Evolutionary conservation across 2,113 vertebrate genomes (phyloP).

Genomic region (Willisornis vidua): DNA sequence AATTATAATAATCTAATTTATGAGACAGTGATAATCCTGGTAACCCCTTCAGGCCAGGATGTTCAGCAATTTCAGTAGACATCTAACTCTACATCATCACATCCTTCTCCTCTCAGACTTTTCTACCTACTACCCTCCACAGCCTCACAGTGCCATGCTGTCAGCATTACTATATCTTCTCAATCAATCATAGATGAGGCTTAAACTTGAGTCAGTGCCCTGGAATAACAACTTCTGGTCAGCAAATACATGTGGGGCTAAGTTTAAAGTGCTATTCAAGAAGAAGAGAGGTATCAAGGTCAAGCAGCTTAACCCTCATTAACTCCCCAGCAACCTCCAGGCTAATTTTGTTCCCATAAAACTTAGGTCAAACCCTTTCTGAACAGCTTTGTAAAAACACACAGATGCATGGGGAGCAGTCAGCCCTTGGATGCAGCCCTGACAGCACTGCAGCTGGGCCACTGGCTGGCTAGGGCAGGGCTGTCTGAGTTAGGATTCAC

Average conservation of each 20-base stretch:
- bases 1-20: not conserved
- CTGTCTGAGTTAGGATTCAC: not conserved
- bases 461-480: accelerated
- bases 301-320: not conserved
- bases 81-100: not conserved
- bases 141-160: not conserved
- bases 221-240: not conserved
- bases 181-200: not conserved
- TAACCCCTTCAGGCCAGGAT: not conserved
- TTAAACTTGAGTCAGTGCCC: not conserved
- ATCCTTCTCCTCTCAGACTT: not conserved
- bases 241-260: not conserved
- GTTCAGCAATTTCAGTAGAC: not conserved
- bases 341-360: not conserved
- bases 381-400: not conserved
- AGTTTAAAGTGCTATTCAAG: not conserved
- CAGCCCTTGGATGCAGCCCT: accelerated
- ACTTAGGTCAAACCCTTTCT: not conserved
- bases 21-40: not conserved
- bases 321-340: not conserved
- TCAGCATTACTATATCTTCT: not conserved
- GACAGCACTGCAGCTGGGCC: accelerated
- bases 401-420: not conserved
- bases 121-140: not conserved
- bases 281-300: not conserved